These are phyloP conservation scores for Phocoena sinus DNA, from an alignment of 2,113 vertebrate genomes.

Conservation along the genomic window DNA sequence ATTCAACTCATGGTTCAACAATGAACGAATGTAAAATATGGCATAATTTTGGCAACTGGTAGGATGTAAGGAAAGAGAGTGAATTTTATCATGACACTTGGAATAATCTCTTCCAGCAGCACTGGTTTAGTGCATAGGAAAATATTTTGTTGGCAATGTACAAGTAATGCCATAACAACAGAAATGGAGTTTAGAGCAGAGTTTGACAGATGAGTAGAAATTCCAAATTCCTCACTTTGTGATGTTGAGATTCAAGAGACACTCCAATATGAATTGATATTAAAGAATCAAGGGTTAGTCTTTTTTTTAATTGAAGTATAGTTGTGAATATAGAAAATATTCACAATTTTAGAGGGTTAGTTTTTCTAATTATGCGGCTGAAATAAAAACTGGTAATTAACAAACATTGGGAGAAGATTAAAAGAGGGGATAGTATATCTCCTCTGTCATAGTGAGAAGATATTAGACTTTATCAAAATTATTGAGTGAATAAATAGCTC, in stretches of 20 bases:
- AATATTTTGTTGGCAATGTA: background rate
- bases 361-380: background rate
- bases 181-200: background rate
- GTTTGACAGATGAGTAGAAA: background rate
- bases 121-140: background rate
- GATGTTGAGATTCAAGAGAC: background rate
- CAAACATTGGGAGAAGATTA: background rate
- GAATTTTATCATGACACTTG: background rate
- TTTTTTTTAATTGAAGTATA: background rate
- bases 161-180: background rate
- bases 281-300: background rate
- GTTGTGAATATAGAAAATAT: background rate
- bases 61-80: background rate
- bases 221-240: background rate
- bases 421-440: background rate
- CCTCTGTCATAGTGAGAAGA: background rate
- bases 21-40: background rate
- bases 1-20: background rate
- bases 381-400: background rate
- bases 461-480: background rate
- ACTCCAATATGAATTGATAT: background rate
- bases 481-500: background rate
- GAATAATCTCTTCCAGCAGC: background rate
- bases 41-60: background rate
- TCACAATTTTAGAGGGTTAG: background rate